These are phyloP conservation scores for Crossaster papposus DNA, from an alignment of 53 echinoderm and acorn worm species.

Conservation along the genomic window DNA sequence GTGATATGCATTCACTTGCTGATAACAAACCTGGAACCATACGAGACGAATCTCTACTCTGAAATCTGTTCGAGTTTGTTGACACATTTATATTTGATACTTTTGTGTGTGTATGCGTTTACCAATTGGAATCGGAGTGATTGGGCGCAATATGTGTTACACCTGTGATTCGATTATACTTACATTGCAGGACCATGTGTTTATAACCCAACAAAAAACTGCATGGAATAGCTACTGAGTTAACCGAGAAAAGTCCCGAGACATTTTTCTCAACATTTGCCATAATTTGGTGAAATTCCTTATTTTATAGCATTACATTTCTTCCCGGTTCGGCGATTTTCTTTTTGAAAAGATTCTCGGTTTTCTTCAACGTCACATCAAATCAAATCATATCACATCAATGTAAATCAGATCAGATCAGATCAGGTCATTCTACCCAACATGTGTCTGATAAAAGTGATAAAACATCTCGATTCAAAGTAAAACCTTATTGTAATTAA, in stretches of 20 bases:
- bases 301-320: constrained; percentile 36
- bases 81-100: constrained; percentile 25
- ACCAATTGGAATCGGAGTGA: neutral
- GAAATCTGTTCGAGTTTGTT: neutral
- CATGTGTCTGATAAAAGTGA: too few relatives aligned
- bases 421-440: neutral
- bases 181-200: neutral
- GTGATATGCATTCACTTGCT: neutral
- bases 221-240: constrained; percentile 3
- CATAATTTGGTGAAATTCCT: neutral
- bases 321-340: neutral
- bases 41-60: neutral
- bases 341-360: constrained; percentile 1
- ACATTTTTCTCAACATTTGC: constrained; percentile 12
- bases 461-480: too few relatives aligned
- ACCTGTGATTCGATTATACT: constrained; percentile 30
- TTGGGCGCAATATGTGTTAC: constrained; percentile 10
- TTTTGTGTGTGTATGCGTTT: constrained; percentile 10
- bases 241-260: constrained; percentile 5
- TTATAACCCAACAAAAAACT: neutral
- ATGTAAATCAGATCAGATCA: neutral
- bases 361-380: neutral
- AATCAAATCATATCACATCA: neutral
- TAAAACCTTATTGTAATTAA: too few relatives aligned
- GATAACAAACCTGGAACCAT: neutral